Evolutionary conservation across 1,140 invertebrate species (phyloP).

Genomic region (Stenopsyche tienmushanensis): DNA sequence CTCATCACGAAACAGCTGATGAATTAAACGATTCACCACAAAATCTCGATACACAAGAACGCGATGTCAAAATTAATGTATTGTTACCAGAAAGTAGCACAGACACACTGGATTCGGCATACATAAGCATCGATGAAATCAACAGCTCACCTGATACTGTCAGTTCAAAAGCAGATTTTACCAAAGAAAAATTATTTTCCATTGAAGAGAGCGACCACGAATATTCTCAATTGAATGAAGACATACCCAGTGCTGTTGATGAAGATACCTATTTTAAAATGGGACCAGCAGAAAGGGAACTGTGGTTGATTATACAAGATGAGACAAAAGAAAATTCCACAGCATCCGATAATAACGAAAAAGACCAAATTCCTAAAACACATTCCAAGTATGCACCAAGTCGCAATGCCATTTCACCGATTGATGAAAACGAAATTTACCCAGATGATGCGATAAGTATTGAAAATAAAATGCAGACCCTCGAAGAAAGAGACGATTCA

Average conservation of each 20-base stretch:
- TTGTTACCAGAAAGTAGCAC: conserved; percentile 40
- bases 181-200: conserved; percentile 46
- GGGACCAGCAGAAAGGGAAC: conserved; percentile 50
- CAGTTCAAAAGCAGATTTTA: conserved; percentile 47
- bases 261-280: conserved; percentile 40
- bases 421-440: conserved; percentile 27
- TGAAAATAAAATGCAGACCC: not conserved
- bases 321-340: conserved; percentile 25
- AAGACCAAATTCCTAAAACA: not conserved
- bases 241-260: not conserved
- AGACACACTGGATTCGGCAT: conserved; percentile 55
- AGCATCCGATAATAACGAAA: not conserved
- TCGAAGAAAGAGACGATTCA: conserved; percentile 50
- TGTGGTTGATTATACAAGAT: conserved; percentile 43
- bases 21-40: not conserved
- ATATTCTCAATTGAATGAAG: conserved; percentile 33
- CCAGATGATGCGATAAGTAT: not conserved
- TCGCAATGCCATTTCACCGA: conserved; percentile 17
- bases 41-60: conserved; percentile 9
- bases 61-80: too few relatives aligned
- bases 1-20: not conserved
- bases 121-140: conserved; percentile 55
- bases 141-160: conserved; percentile 50
- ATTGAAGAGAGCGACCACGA: conserved; percentile 41
- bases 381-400: not conserved